Evolutionary conservation across 2,113 vertebrate species (phyloP), one percentile per base, ranked within the genome.

Genomic region (Cynoglossus semilaevis): DNA sequence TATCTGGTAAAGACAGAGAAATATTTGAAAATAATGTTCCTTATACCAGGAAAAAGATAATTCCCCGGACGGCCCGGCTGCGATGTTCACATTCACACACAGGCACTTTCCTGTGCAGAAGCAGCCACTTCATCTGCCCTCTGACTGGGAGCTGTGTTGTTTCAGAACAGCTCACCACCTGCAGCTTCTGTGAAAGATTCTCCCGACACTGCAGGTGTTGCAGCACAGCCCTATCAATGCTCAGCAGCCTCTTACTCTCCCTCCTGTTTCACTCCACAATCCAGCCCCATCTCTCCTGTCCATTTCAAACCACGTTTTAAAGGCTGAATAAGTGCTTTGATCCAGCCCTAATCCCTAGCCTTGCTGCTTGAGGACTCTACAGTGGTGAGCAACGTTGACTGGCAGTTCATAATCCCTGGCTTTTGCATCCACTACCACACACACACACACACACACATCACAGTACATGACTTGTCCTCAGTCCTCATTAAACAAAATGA

Each of bases 311-410:
- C 35, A 42, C 19, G 43, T 51, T 67, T 63, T 29, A 59, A 37
- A 37, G 49, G 29, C 51, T 56, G 57, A 75, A 62, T 77, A 61
- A 74, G 37, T 49, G 61, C 74, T 75, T 75, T 75, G 71, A 74
- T 81, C 70, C 55, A 50, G 22, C 43, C 17, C 16, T 67, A 72
- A 80, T 74, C 62, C 59, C 22, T 2, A 15, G 53, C 49, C 40
- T 46, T 61, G 58, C 58, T 59, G 47, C 48, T 67, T 34, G 37
- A 60, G 44, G 70, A 71, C 17, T 19, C 56, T 44, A 72, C 51
- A 60, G 55, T 64, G 45, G 29, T 15, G 49, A 37, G 18, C 41
- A 59, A 58, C 22, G 60, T 38, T 81, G 79, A 78, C 38, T 75
- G 64, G 52, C 75, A 67, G 64, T 40, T 70, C 48, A 72, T 77